Conservation (phyloP, 2,888 invertebrate genomes). For the Agapostemon virescens region DNA sequence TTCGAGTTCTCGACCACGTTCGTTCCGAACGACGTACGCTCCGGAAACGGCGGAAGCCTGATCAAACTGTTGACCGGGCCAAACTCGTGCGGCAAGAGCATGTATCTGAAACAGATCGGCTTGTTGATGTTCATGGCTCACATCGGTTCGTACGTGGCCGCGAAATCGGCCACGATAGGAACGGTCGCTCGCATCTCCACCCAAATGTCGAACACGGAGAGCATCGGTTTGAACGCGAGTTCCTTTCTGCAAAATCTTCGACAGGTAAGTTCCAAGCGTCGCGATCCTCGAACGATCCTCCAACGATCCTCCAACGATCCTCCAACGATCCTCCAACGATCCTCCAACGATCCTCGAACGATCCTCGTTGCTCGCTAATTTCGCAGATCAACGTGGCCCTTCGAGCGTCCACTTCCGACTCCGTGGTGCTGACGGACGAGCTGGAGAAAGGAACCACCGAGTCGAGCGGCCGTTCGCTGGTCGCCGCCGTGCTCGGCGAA, state of each 20-base stretch:
- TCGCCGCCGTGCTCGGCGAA: constrained; percentile 86
- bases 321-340: not conserved
- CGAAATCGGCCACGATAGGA: constrained; percentile 87
- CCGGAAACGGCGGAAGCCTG: constrained; percentile 82
- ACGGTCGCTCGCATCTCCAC: constrained; percentile 88
- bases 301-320: not conserved
- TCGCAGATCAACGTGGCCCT: constrained; percentile 88
- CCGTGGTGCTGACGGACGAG: constrained; percentile 92
- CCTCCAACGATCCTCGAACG: not conserved
- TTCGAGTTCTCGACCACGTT: constrained; percentile 86
- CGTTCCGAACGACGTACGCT: constrained; percentile 88
- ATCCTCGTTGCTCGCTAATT: constrained; percentile 38
- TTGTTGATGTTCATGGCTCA: constrained; percentile 92
- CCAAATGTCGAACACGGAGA: constrained; percentile 89
- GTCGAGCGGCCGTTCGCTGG: constrained; percentile 88
- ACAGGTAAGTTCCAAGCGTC: constrained; percentile 83
- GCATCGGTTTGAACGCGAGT: constrained; percentile 89
- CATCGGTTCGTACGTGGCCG: constrained; percentile 94
- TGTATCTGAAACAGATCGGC: constrained; percentile 93
- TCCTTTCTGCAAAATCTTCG: constrained; percentile 92
- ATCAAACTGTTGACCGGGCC: constrained; percentile 93
- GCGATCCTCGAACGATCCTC: not conserved
- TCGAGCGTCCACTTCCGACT: constrained; percentile 84
- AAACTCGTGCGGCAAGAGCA: constrained; percentile 95
- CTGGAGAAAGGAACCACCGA: constrained; percentile 92